Base-by-base conservation (phyloP, 2,797 vertebrate species). In the Labeo calbasu region DNA sequence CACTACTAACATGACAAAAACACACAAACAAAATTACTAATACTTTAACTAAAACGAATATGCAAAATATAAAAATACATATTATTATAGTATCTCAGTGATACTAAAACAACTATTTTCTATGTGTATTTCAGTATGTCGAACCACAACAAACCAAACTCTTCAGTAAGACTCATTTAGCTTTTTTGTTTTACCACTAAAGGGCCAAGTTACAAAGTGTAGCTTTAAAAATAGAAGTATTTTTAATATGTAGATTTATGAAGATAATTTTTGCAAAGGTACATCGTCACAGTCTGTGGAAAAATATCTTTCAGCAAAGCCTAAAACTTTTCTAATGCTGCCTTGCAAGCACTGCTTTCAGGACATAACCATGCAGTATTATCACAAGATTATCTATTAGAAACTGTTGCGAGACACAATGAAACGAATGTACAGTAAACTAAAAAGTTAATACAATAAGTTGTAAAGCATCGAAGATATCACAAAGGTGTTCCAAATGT, bases 341-440 rank as follows among this genome's bases (percentile, higher is more conserved):
- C 75, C 75, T 77, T 77, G 53, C 75, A 77, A 77, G 75, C 75
- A 77, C 75, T 76, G 51, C 53, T 43, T 46, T 32, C 15, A 17
- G 25, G 14, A 65, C 14, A 7, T 65, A 65, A 32, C 28, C 28
- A 32, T 32, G 28, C 28, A 32, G 28, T 32, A 32, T 32, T 2
- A 32, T 32, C 28, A 53, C 17, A 68, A 15, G 28, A 40, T 79
- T 11, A 17, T 23, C 61, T 36, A 9, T 53, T 53, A 53, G 23
- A n/a, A 78, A 78, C 10, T 75, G 13, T 77, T 76, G 14, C 14
- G 48, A 48, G 32, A 77, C 21, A 43, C 19, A 51, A 36, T 55
- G 5, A 55, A 77, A 61, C 14, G 25, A 25, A 61, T 61, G 13
- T 43, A 61, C 21, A 40, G 17, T 46, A 43, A 5, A 43, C 57